Conservation (phyloP, 2,888 invertebrate genomes). For the Drosophila birchii region DNA sequence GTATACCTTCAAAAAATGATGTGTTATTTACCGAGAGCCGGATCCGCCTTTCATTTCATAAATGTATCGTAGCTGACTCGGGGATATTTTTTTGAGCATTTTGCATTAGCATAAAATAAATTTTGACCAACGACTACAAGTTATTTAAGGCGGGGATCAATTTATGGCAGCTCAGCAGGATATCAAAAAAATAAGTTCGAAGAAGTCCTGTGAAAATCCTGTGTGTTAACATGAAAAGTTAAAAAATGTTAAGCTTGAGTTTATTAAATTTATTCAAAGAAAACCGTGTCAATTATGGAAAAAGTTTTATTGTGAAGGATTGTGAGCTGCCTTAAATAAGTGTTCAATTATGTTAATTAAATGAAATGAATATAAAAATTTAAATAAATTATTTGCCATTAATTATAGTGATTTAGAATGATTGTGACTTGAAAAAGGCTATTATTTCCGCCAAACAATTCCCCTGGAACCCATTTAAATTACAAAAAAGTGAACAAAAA, state of each 20-base stretch:
- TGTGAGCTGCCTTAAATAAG: not conserved
- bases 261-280: conserved; percentile 2
- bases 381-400: not conserved
- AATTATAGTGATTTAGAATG: not conserved
- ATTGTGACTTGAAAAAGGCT: not conserved
- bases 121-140: conserved; percentile 14
- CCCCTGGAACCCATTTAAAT: too few relatives aligned
- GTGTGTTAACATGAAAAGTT: conserved; percentile 2
- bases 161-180: conserved; percentile 7
- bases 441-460: too few relatives aligned
- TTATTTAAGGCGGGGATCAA: conserved; percentile 5
- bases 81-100: conserved; percentile 15
- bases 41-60: conserved; percentile 23
- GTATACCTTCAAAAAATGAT: conserved; percentile 12
- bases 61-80: conserved; percentile 29
- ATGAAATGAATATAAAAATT: not conserved
- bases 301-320: not conserved
- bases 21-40: conserved; percentile 23
- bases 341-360: not conserved
- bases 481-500: not conserved
- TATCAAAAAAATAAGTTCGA: not conserved
- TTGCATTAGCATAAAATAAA: conserved; percentile 41
- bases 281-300: not conserved
- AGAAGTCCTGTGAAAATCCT: not conserved
- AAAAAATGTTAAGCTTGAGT: not conserved